Conservation (phyloP, 2,113 vertebrate species). For the Hemichromis elongatus region DNA sequence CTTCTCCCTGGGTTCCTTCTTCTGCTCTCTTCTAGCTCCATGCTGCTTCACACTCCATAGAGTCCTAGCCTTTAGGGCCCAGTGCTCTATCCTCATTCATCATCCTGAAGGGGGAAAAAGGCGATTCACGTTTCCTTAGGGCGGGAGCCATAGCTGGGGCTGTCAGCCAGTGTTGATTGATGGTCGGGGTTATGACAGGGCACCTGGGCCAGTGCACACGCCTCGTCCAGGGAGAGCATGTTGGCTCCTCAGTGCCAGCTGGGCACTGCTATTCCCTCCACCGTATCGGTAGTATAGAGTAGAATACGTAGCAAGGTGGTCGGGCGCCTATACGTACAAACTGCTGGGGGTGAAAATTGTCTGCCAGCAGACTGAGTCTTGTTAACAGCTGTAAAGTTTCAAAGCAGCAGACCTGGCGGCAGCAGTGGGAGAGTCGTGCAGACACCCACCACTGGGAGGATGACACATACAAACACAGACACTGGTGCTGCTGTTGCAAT, state of each 20-base stretch:
- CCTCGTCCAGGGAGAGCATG: conserved; percentile 19
- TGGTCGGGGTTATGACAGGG: conserved; percentile 53
- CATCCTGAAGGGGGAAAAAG: conserved; percentile 48
- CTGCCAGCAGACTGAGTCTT: conserved; percentile 15
- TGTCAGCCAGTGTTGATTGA: conserved; percentile 65
- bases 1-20: neutral
- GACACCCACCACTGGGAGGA: conserved; percentile 56
- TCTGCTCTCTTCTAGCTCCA: neutral
- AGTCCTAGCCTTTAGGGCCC: conserved; percentile 40
- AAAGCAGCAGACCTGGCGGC: conserved; percentile 35
- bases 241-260: conserved; percentile 27
- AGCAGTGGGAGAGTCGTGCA: conserved; percentile 52
- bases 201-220: conserved; percentile 52
- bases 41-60: conserved; percentile 51
- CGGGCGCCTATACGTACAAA: neutral
- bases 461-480: conserved; percentile 60
- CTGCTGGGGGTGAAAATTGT: conserved; percentile 4
- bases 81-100: conserved; percentile 49
- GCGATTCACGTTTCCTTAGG: conserved; percentile 58
- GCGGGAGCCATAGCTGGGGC: conserved; percentile 7
- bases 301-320: neutral
- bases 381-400: conserved; percentile 36
- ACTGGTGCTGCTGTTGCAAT: conserved; percentile 50
- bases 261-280: neutral
- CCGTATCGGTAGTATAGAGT: neutral